phyloP scores from a whole-genome alignment of 2,113 vertebrate genomes.

The Cynopterus brachyotis region DNA sequence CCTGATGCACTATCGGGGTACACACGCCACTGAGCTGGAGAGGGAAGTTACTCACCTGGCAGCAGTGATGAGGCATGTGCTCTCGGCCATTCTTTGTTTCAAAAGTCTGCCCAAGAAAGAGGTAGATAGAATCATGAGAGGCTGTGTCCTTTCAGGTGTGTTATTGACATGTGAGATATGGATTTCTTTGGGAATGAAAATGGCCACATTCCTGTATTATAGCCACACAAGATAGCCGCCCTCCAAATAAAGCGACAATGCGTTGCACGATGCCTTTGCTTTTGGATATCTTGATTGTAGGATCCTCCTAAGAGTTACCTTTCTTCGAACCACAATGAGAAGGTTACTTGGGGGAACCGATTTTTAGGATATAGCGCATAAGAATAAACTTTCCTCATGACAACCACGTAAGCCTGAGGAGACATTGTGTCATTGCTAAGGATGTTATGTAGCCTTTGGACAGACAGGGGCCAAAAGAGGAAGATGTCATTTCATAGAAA shows the following conservation, averaged over 20 bases:
- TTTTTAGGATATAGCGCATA: background rate
- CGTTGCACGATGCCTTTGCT: background rate
- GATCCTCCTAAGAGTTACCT: slow-evolving; percentile 57
- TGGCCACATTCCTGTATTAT: background rate
- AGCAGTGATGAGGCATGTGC: background rate
- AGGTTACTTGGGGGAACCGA: background rate
- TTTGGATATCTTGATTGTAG: slow-evolving; percentile 42
- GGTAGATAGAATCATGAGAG: background rate
- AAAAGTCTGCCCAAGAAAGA: background rate
- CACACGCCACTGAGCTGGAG: background rate
- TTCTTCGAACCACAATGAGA: slow-evolving; percentile 50
- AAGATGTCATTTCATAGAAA: background rate
- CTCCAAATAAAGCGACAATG: slow-evolving; percentile 35
- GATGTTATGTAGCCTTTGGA: background rate
- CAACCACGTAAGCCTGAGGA: background rate
- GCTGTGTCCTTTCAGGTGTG: background rate
- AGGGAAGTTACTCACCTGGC: slow-evolving; percentile 12
- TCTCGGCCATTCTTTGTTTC: slow-evolving; percentile 64
- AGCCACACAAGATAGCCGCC: background rate
- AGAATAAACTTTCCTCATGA: background rate
- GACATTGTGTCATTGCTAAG: background rate
- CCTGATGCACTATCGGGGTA: slow-evolving; percentile 40
- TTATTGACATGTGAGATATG: background rate
- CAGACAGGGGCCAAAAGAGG: background rate
- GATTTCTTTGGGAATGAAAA: background rate